Conservation (phyloP, 1,140 invertebrate genomes). For the Uloborus diversus region DNA sequence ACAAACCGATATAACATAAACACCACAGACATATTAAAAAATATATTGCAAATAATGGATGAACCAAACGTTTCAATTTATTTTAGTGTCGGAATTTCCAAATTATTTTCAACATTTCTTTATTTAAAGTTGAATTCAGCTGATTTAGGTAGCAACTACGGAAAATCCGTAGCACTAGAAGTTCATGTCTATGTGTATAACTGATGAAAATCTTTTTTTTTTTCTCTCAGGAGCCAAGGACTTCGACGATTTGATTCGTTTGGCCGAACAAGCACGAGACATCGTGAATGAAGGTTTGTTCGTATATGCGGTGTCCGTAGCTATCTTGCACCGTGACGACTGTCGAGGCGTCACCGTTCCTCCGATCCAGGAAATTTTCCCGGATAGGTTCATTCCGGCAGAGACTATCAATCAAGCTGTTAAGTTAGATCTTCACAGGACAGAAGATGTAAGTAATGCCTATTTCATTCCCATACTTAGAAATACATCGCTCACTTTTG, state of each 20-base stretch:
- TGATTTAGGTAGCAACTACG: too few species aligned
- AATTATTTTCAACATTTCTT: background rate
- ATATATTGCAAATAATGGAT: too few species aligned
- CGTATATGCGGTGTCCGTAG: slow-evolving; percentile 59
- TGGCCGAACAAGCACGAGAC: slow-evolving; percentile 54
- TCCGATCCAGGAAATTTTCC: slow-evolving; percentile 58
- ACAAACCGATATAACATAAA: too few species aligned
- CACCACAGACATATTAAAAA: too few species aligned
- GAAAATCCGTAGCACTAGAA: too few species aligned
- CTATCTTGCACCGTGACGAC: slow-evolving; percentile 57
- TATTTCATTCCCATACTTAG: too few species aligned
- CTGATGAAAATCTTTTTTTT: background rate
- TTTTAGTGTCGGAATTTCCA: background rate
- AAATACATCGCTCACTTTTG: too few species aligned
- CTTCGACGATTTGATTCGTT: slow-evolving; percentile 45
- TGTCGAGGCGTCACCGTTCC: slow-evolving; percentile 45
- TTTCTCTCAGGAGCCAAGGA: slow-evolving; percentile 3
- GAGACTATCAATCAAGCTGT: slow-evolving; percentile 46
- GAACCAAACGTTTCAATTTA: background rate
- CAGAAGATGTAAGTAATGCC: slow-evolving; percentile 22
- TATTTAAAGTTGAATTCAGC: too few species aligned
- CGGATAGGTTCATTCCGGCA: slow-evolving; percentile 52
- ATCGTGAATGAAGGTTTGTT: slow-evolving; percentile 61
- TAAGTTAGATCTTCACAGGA: slow-evolving; percentile 22
- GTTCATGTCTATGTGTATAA: too few species aligned